Evolutionary conservation across 2,797 vertebrate species (phyloP), one percentile per base, ranked within the genome.

Genomic region (Oophaga sylvatica): DNA sequence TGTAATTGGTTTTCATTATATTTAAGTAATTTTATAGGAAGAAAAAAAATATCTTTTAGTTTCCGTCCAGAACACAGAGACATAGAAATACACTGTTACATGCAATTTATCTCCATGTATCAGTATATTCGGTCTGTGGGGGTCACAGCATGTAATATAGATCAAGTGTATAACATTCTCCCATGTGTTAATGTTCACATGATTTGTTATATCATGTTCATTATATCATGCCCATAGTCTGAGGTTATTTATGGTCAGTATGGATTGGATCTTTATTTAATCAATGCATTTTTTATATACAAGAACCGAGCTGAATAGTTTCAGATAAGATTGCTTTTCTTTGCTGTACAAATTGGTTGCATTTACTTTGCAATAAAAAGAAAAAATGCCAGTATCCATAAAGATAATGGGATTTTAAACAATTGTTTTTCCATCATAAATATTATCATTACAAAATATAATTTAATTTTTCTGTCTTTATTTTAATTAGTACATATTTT

Each of bases 331-430:
- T 7, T 26, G 10, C 0, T 35, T 20, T 60, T n/a, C n/a, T 20
- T 6, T 56, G 22, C 16, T 31, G 41, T 67, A 67, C 62, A 10
- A 67, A 67, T 19, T 26, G 26, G 26, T 45, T 26, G 41, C 41
- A 56, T 67, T 29, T 81, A 81, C 29, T 53, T 62, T 9, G n/a
- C 63, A 53, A 81, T 81, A 53, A 81, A 81, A 81, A 19, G 22
- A 41, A 31, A 62, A 62, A 75, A 35, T 75, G 79, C 2, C 59
- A 31, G 13, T 53, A 80, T 86, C 57, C 77, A 77, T 78, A 76
- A 48, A 68, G 75, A 68, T 79, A 85, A 85, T 79, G 35, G 75
- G 35, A 77, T 53, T 62, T 57, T 57, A 10, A 41, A 59, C 7
- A n/a, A 35, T 48, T 48, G 15, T 35, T 73, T 57, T 83, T 56